Base-by-base conservation (phyloP, 2,113 vertebrate genomes). In the Leiothrix lutea region DNA sequence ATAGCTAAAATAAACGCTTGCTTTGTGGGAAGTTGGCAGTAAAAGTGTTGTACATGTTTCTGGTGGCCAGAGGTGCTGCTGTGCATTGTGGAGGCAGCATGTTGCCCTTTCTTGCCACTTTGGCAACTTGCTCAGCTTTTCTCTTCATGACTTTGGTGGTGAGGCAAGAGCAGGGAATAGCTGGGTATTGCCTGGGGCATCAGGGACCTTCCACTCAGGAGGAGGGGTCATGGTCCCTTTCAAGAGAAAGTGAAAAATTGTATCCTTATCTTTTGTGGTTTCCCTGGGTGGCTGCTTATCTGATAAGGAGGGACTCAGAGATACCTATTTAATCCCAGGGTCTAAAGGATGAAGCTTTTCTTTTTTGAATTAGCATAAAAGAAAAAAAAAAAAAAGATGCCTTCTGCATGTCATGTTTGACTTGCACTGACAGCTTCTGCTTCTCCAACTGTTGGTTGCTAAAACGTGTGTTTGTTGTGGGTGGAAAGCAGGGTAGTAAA, bases 401-500 rank as follows among this genome's bases (percentile, higher is more conserved):
- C 25, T 95, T 21, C 35, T 77, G 47, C 28, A 72, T 5, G 21
- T 80, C 53, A 67, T 40, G 42, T 85, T 69, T 73, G 47, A 92
- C 51, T 94, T 97, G 35, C 54, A 80, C 81, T 92, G 50, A 64
- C 92, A 97, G 42, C 40, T 87, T 89, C 84, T 73, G 73, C 64
- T 83, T 92, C 57, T 67, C 90, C 89, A 94, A 77, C 85, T 97
- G 72, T 92, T 96, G 4, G 5, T 73, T 16, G 26, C 75, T 50
- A 85, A 94, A 94, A 89, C 0, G 10, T 89, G 72, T 82, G 42
- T 66, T 95, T 87, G 23, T 65, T 3, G n/a, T 73, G 87, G 81
- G 87, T 90, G 94, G 81, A 72, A 73, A 79, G 61, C 36, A 92
- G 53, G 22, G 36, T 87, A 94, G 78, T 96, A 96, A 95, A 96